Percentiles rank a stretch among this genome's conserved stretches.
phyloP scores from a whole-genome alignment of 2,113 vertebrate species.

The Sinocyclocheilus maitianheensis region DNA sequence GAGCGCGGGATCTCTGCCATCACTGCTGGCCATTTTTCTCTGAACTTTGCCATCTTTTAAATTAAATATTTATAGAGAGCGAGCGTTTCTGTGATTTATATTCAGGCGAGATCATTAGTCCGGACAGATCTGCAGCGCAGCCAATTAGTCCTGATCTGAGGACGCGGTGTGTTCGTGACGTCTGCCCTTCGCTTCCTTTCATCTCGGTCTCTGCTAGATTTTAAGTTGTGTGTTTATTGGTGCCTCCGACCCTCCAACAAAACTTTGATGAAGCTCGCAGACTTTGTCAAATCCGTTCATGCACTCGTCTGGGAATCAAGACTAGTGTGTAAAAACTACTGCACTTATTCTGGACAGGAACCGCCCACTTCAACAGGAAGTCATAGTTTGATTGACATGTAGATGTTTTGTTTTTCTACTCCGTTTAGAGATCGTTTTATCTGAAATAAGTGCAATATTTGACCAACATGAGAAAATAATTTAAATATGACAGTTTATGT shows the following conservation, averaged over 20 bases:
- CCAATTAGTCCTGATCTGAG: slow-evolving; percentile 63
- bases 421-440: too few relatives aligned
- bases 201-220: background rate
- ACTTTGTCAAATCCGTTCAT: background rate
- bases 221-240: background rate
- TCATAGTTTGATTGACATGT: too few relatives aligned
- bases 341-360: background rate
- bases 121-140: slow-evolving; percentile 51
- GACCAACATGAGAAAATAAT: too few relatives aligned
- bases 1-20: slow-evolving; percentile 54
- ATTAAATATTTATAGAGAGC: slow-evolving; percentile 61
- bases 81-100: slow-evolving; percentile 52
- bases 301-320: background rate
- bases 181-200: background rate
- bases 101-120: slow-evolving; percentile 66
- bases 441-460: too few relatives aligned
- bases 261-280: background rate
- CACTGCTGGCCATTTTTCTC: slow-evolving; percentile 59
- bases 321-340: background rate
- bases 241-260: background rate
- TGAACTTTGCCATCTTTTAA: slow-evolving; percentile 65
- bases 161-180: background rate
- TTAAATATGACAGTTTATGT: too few relatives aligned
- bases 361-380: background rate
- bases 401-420: too few relatives aligned